A percentile compares a stretch with the other conserved stretches of the same genome.
Conservation (phyloP, 2,888 invertebrate genomes). For the Torymus tubicola region DNA sequence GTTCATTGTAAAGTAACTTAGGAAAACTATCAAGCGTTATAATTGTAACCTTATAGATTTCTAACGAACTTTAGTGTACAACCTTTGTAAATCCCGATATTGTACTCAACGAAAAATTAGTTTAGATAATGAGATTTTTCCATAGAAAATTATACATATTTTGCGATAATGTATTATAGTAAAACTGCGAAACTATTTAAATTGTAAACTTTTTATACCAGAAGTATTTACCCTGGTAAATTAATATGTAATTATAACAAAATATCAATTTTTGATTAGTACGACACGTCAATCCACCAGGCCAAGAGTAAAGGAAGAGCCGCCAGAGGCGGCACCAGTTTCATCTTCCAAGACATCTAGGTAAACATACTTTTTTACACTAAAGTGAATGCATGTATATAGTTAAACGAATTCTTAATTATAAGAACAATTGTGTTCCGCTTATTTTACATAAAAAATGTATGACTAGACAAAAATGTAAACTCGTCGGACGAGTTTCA, state of each 20-base stretch:
- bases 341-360: slow-evolving; percentile 76
- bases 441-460: slow-evolving; percentile 48
- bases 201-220: slow-evolving; percentile 54
- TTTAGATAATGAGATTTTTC: too few relatives aligned
- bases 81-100: slow-evolving; percentile 33
- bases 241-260: slow-evolving; percentile 67
- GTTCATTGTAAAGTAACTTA: slow-evolving; percentile 42
- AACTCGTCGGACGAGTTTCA: slow-evolving; percentile 38
- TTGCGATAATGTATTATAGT: slow-evolving; percentile 47
- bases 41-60: slow-evolving; percentile 38
- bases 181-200: slow-evolving; percentile 40
- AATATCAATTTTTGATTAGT: slow-evolving; percentile 75
- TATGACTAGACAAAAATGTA: slow-evolving; percentile 8
- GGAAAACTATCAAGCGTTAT: slow-evolving; percentile 45
- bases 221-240: slow-evolving; percentile 61
- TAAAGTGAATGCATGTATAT: slow-evolving; percentile 68
- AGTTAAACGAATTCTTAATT: slow-evolving; percentile 41
- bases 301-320: slow-evolving; percentile 76
- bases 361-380: slow-evolving; percentile 72
- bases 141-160: slow-evolving; percentile 17
- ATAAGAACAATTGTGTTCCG: slow-evolving; percentile 42
- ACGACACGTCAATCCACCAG: slow-evolving; percentile 76
- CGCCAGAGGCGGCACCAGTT: slow-evolving; percentile 75
- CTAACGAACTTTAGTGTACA: slow-evolving; percentile 36
- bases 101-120: slow-evolving; percentile 48